Conservation (phyloP, 2,888 invertebrate species). For the Onthophagus sagittarius region DNA sequence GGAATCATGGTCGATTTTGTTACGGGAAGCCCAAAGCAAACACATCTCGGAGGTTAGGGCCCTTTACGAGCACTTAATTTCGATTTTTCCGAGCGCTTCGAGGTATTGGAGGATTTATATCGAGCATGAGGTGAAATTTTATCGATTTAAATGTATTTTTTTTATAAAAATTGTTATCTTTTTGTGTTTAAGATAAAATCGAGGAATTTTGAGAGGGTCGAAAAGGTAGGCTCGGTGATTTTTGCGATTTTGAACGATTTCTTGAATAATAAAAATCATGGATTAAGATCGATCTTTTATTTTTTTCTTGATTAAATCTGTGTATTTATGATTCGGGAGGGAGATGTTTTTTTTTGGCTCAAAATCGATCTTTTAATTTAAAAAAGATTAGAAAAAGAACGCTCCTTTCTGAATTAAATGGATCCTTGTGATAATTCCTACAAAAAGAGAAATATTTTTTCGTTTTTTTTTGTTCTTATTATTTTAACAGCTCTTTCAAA, state of each 20-base stretch:
- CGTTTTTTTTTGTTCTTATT: conserved; percentile 6
- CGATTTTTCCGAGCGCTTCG: conserved; percentile 93
- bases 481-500: conserved; percentile 80
- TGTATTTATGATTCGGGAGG: conserved; percentile 49
- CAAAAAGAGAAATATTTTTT: no score
- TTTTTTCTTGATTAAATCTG: no score
- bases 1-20: conserved; percentile 95
- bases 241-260: no score
- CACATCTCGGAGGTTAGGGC: conserved; percentile 85
- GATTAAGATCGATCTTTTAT: conserved; percentile 34
- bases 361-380: not conserved
- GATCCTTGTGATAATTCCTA: no score
- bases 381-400: conserved; percentile 26
- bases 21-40: conserved; percentile 87
- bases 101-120: conserved; percentile 99
- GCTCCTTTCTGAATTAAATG: conserved; percentile 37
- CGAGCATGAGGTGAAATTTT: conserved; percentile 79
- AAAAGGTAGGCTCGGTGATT: conserved; percentile 70
- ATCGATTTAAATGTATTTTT: conserved; percentile 2
- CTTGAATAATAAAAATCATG: no score
- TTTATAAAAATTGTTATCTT: not conserved
- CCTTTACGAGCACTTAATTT: conserved; percentile 91
- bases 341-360: conserved; percentile 43
- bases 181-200: conserved; percentile 82
- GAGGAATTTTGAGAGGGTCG: conserved; percentile 96